Conservation (phyloP, 2,888 invertebrate species). For the Strigamia maritima region DNA sequence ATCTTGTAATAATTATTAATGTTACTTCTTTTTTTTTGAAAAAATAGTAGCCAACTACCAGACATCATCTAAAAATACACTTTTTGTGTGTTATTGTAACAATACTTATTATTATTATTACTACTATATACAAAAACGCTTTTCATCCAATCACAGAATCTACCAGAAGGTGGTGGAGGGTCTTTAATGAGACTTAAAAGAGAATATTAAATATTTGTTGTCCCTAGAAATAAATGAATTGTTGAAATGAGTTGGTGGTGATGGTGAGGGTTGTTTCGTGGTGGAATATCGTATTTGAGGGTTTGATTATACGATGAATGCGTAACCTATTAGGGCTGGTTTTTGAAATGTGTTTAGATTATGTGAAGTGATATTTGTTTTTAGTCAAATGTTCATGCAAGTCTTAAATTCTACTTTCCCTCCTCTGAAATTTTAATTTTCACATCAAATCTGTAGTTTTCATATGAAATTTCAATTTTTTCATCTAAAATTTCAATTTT, state of each 20-base stretch:
- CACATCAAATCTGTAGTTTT: too few relatives aligned
- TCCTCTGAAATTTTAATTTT: too few relatives aligned
- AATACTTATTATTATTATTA: not conserved
- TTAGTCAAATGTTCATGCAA: too few relatives aligned
- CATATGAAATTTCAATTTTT: too few relatives aligned
- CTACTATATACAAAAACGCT: not conserved
- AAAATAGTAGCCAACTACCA: slow-evolving; percentile 4
- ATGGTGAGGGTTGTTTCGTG: too few relatives aligned
- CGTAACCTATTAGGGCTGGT: too few relatives aligned
- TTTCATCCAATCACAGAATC: not conserved
- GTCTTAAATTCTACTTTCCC: too few relatives aligned
- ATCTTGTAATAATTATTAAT: not conserved
- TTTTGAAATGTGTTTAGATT: too few relatives aligned
- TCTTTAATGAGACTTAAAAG: not conserved
- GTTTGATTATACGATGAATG: too few relatives aligned
- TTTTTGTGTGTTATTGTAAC: not conserved
- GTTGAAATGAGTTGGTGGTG: not conserved
- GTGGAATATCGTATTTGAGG: too few relatives aligned
- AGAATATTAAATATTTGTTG: not conserved
- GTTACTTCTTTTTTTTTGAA: not conserved
- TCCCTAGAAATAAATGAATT: not conserved
- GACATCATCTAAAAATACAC: not conserved
- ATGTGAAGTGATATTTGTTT: too few relatives aligned
- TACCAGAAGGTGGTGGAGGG: not conserved
- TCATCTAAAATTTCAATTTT: too few relatives aligned